phyloP scores from a whole-genome alignment of 2,888 invertebrate species.

The Cheilosia grossa region DNA sequence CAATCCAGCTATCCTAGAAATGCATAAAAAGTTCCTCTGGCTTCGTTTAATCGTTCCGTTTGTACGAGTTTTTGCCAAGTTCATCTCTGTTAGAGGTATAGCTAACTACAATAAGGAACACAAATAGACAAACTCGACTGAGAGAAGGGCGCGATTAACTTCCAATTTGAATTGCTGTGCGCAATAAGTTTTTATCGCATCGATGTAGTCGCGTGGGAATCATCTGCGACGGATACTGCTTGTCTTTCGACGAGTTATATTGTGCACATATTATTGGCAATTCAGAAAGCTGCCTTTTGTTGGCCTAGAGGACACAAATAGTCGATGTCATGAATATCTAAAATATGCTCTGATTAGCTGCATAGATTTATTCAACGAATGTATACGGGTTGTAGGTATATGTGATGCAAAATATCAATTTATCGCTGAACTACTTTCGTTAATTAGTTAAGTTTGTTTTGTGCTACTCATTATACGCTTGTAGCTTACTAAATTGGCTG shows the following conservation, averaged over 20 bases:
- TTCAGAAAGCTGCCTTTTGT: conserved; percentile 37
- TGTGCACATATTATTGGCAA: conserved; percentile 23
- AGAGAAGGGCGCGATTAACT: conserved; percentile 11
- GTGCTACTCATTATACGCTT: conserved; percentile 17
- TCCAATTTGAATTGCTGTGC: conserved; percentile 45
- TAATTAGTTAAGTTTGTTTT: conserved; percentile 62
- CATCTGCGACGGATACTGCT: conserved; percentile 3
- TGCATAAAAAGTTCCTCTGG: conserved; percentile 19
- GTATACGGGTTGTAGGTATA: conserved; percentile 9
- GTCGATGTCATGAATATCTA: conserved; percentile 52
- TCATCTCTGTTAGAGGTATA: conserved; percentile 7
- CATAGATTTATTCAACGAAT: conserved; percentile 3
- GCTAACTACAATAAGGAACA: conserved; percentile 1
- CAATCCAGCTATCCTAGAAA: conserved; percentile 30
- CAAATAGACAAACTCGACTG: background rate
- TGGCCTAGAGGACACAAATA: conserved; percentile 24
- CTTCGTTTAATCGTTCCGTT: conserved; percentile 53
- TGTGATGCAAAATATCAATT: conserved; percentile 61
- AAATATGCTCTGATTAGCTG: conserved; percentile 39
- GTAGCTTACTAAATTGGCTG: conserved; percentile 56
- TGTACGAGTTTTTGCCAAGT: conserved; percentile 40
- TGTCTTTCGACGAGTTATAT: background rate
- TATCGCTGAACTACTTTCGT: conserved; percentile 59
- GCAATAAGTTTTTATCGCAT: conserved; percentile 55
- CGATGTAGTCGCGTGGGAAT: conserved; percentile 43